Evolutionary conservation across 2,113 vertebrate genomes (phyloP).

Genomic region (Lophotis ruficrista): DNA sequence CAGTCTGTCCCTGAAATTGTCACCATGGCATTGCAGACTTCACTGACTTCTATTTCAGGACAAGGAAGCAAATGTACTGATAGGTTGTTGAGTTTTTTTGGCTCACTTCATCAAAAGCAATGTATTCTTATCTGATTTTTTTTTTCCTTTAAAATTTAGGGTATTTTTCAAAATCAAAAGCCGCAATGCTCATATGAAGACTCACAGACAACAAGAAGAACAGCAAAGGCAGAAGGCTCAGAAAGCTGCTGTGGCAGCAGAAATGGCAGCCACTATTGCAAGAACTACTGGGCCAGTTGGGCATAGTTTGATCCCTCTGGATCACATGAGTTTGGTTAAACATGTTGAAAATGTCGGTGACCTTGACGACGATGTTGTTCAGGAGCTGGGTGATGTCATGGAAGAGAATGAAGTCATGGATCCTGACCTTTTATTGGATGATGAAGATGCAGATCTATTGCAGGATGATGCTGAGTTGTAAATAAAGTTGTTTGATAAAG

Average conservation of each 20-base stretch:
- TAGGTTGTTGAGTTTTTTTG: conserved; percentile 54
- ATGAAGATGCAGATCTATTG: conserved; percentile 78
- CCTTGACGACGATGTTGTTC: conserved; percentile 76
- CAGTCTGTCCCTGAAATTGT: conserved; percentile 39
- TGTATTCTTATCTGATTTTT: conserved; percentile 27
- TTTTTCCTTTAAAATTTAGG: conserved; percentile 60
- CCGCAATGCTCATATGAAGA: conserved; percentile 92
- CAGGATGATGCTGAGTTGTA: conserved; percentile 80
- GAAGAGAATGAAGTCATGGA: conserved; percentile 79
- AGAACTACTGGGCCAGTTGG: conserved; percentile 75
- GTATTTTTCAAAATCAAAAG: conserved; percentile 92
- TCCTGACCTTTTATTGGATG: conserved; percentile 77
- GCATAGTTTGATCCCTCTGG: conserved; percentile 75
- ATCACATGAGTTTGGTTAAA: conserved; percentile 81
- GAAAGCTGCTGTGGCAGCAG: conserved; percentile 79
- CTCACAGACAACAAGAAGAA: conserved; percentile 87
- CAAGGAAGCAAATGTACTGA: conserved; percentile 49
- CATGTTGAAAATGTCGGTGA: conserved; percentile 74
- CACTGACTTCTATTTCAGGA: conserved; percentile 49
- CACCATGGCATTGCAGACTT: conserved; percentile 36
- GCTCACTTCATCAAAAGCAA: conserved; percentile 39
- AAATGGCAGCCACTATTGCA: conserved; percentile 79
- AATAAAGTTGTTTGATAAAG: conserved; percentile 37
- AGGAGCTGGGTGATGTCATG: conserved; percentile 78
- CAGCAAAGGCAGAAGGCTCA: conserved; percentile 82